Percentiles rank a stretch among this genome's conserved stretches.
Evolutionary conservation across 2,113 vertebrate species (phyloP).

Genomic region (Eupsittula cactorum): DNA sequence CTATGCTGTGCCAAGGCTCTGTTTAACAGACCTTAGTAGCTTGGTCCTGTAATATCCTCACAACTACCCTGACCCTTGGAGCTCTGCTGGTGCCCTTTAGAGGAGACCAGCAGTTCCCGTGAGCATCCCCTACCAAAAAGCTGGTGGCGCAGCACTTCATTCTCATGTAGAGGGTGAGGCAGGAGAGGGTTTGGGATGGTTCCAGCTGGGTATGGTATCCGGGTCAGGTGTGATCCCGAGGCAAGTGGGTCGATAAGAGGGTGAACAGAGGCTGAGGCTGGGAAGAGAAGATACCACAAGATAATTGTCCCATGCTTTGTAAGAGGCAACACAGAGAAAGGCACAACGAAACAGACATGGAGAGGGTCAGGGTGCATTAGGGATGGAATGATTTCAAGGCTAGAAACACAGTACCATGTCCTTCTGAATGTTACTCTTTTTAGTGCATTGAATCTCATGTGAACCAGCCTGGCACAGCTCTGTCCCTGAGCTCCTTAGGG

Average conservation of each 20-base stretch:
- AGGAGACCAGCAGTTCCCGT: background rate
- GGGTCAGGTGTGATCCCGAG: conserved; percentile 94
- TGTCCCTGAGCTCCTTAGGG: background rate
- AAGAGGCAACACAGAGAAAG: background rate
- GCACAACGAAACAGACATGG: rapidly evolving
- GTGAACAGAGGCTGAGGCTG: conserved; percentile 96
- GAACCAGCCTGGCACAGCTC: background rate
- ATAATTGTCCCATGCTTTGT: background rate
- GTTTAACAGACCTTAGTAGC: background rate
- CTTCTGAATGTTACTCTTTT: background rate
- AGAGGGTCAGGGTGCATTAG: rapidly evolving
- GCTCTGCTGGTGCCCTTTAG: background rate
- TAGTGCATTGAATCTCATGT: rapidly evolving
- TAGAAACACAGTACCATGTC: background rate
- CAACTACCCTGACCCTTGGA: background rate
- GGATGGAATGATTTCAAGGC: background rate
- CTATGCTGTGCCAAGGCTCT: rapidly evolving
- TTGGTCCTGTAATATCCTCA: background rate
- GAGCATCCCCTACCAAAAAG: conserved; percentile 91
- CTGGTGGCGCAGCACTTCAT: conserved; percentile 98
- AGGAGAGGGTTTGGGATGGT: conserved; percentile 92
- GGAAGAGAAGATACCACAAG: background rate
- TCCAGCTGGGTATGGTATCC: conserved; percentile 95
- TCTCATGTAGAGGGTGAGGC: conserved; percentile 97
- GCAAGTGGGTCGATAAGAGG: conserved; percentile 97